phyloP scores from a whole-genome alignment of 2,113 vertebrate genomes.

The Silurus asotus region DNA sequence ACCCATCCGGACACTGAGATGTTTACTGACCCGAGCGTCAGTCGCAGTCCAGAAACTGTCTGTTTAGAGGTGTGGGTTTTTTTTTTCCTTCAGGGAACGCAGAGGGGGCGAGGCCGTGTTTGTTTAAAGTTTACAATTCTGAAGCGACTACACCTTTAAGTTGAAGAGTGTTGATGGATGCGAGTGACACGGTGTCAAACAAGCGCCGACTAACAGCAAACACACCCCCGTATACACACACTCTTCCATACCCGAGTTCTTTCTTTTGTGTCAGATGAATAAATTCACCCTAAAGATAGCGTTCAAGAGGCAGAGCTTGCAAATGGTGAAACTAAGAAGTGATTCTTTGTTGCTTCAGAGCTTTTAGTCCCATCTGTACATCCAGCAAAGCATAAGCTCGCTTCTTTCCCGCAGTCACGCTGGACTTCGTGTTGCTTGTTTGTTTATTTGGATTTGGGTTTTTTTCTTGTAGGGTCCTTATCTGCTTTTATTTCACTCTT shows the following conservation, averaged over 20 bases:
- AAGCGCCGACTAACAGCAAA: not conserved
- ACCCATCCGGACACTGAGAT: not conserved
- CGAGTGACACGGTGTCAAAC: constrained; percentile 12
- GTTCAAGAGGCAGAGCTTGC: constrained; percentile 12
- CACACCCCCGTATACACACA: not conserved
- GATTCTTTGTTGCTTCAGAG: constrained; percentile 26
- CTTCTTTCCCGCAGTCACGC: constrained; percentile 23
- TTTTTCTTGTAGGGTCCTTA: constrained; percentile 6
- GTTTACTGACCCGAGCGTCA: not conserved
- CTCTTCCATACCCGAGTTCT: not conserved
- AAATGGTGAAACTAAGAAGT: not conserved
- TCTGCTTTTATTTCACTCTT: not conserved
- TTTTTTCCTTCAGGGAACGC: not conserved
- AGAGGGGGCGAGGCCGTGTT: not conserved
- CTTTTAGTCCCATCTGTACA: constrained; percentile 52
- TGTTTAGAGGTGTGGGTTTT: not conserved
- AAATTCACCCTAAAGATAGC: constrained; percentile 5
- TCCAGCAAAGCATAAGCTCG: constrained; percentile 52
- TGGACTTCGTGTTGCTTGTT: constrained; percentile 32
- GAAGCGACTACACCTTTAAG: not conserved
- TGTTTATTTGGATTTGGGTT: constrained; percentile 40
- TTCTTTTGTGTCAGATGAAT: not conserved
- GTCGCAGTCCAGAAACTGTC: not conserved
- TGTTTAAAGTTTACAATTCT: not conserved
- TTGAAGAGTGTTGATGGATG: not conserved